Evolutionary conservation across 1,140 invertebrate species (phyloP).

Genomic region (Leucophenga varia): DNA sequence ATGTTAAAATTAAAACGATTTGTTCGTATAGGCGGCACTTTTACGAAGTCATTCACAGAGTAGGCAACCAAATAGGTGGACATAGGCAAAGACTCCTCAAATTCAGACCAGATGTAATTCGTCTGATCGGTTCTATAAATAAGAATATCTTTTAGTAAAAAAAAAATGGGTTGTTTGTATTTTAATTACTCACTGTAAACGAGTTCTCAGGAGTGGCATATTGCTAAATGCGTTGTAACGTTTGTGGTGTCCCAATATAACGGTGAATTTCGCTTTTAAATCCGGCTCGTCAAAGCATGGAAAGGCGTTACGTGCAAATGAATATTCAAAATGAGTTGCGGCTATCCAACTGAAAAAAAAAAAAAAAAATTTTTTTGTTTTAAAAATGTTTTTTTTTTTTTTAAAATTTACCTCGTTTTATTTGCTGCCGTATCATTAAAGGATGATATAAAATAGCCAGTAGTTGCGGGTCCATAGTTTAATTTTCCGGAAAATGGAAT

Average conservation of each 20-base stretch:
- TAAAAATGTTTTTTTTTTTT: too few relatives aligned
- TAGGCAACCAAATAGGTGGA: slow-evolving; percentile 81
- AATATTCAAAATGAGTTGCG: slow-evolving; percentile 86
- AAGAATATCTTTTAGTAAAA: not conserved
- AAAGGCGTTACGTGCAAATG: slow-evolving; percentile 83
- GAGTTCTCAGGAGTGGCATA: slow-evolving; percentile 65
- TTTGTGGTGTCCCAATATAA: slow-evolving; percentile 69
- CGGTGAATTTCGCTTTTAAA: slow-evolving; percentile 82
- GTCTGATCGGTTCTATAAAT: slow-evolving; percentile 54
- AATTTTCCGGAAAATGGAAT: too few relatives aligned
- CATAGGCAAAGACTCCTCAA: slow-evolving; percentile 73
- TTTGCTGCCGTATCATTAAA: slow-evolving; percentile 64
- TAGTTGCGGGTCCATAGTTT: too few relatives aligned
- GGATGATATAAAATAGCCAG: too few relatives aligned
- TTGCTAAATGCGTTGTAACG: slow-evolving; percentile 77
- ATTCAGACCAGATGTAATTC: slow-evolving; percentile 67
- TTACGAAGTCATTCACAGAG: slow-evolving; percentile 75
- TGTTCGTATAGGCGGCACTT: too few relatives aligned
- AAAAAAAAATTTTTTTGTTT: slow-evolving; percentile 14
- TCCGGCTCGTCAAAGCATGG: slow-evolving; percentile 95
- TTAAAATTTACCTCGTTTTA: slow-evolving; percentile 64
- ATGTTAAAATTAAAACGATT: slow-evolving; percentile 65
- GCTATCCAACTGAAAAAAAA: slow-evolving; percentile 72
- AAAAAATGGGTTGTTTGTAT: too few relatives aligned
- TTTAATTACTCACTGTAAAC: slow-evolving; percentile 28